These are phyloP conservation scores for Apodemia zela DNA, from an alignment of 2,888 invertebrate genomes.

Conservation along the genomic window DNA sequence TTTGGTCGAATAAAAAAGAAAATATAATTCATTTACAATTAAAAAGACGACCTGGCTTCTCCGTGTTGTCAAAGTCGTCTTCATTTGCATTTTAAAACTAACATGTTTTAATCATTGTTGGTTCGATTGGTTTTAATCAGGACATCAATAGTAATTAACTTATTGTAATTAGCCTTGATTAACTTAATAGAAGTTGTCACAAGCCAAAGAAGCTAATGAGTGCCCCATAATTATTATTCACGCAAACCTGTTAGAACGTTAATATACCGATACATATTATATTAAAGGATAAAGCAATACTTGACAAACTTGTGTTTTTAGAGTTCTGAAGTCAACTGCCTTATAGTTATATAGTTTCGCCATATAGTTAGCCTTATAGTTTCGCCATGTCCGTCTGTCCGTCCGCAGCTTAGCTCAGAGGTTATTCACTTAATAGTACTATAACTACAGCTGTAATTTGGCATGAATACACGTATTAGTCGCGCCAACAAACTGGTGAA, in stretches of 20 bases:
- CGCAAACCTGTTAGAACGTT: not conserved
- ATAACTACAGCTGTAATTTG: no score
- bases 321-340: no score
- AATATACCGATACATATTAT: not conserved
- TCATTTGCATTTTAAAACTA: not conserved
- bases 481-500: no score
- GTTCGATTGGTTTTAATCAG: not conserved
- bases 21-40: not conserved
- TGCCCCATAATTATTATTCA: not conserved
- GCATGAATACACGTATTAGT: no score
- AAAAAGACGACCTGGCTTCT: not conserved
- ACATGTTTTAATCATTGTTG: constrained; percentile 6
- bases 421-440: no score
- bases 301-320: not conserved
- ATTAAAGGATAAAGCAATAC: not conserved
- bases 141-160: not conserved
- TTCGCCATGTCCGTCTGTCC: no score
- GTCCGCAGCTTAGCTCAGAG: no score
- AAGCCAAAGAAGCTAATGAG: not conserved
- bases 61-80: not conserved
- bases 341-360: no score
- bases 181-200: not conserved
- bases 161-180: not conserved
- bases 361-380: no score
- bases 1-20: not conserved